These are phyloP conservation scores for Rhynchonema sp. DNA, from an alignment of 2,888 invertebrate species.

Conservation along the genomic window DNA sequence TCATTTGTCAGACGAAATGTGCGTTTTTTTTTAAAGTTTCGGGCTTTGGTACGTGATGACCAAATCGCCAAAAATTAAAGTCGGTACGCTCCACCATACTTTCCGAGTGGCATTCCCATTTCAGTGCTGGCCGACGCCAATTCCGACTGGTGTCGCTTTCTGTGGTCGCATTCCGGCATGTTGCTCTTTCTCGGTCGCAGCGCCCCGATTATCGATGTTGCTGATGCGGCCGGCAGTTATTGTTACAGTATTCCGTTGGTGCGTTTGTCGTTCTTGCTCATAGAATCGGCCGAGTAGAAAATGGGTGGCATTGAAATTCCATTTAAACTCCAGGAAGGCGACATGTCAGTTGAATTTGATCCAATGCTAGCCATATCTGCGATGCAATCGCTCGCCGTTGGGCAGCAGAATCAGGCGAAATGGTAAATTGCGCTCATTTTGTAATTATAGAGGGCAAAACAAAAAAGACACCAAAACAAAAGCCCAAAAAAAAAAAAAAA, in stretches of 20 bases:
- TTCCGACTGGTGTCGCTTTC: not conserved
- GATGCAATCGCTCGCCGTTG: not conserved
- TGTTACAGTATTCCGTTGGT: not conserved
- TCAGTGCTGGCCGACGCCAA: not conserved
- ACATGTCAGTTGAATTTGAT: not conserved
- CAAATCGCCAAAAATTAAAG: too few species aligned
- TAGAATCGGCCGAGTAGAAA: too few species aligned
- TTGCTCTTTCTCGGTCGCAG: not conserved
- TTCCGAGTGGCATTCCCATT: too few species aligned
- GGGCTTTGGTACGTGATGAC: too few species aligned
- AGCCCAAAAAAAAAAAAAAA: too few species aligned
- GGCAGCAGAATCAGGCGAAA: not conserved
- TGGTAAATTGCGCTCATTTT: not conserved
- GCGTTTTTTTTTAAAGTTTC: too few species aligned
- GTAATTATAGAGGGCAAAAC: not conserved
- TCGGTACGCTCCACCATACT: too few species aligned
- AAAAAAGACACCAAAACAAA: too few species aligned
- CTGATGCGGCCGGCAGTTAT: not conserved
- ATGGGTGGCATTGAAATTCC: too few species aligned
- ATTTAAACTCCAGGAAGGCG: not conserved
- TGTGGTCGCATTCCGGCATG: not conserved
- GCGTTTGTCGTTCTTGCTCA: too few species aligned
- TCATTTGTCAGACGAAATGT: too few species aligned
- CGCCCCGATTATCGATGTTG: not conserved
- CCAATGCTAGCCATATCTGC: not conserved